A percentile compares a stretch with the other conserved stretches of the same genome.
phyloP scores from a whole-genome alignment of 2,888 invertebrate genomes.

The Drosophila peninsularis region DNA sequence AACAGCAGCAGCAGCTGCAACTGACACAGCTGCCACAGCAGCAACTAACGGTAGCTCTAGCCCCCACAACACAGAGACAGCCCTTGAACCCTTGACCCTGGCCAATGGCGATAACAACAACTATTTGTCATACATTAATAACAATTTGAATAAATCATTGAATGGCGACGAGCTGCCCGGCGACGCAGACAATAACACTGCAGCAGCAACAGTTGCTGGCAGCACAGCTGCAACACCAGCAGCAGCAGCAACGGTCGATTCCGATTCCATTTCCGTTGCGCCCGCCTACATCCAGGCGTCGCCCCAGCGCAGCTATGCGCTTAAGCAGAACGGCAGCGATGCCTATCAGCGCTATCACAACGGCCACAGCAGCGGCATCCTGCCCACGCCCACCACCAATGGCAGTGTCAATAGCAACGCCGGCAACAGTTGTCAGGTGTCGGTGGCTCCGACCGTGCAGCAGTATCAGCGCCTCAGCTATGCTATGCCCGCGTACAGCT shows the following conservation, averaged over 20 bases:
- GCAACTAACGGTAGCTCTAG: conserved; percentile 52
- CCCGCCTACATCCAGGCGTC: conserved; percentile 28
- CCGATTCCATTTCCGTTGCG: conserved; percentile 39
- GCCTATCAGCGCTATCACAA: conserved; percentile 53
- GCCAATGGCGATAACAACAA: conserved; percentile 63
- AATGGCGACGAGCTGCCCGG: conserved; percentile 50
- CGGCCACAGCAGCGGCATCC: conserved; percentile 67
- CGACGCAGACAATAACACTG: conserved; percentile 39
- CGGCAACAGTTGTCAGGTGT: conserved; percentile 38
- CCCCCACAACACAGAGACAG: conserved; percentile 27
- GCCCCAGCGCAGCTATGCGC: conserved; percentile 39
- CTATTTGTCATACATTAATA: conserved; percentile 69
- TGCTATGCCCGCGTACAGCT: conserved; percentile 65
- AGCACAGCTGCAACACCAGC: conserved; percentile 7
- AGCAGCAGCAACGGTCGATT: conserved; percentile 20
- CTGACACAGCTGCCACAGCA: conserved; percentile 42
- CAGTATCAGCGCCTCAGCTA: conserved; percentile 71
- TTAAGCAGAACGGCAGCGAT: conserved; percentile 61
- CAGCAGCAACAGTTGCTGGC: conserved; percentile 20
- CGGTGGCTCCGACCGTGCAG: conserved; percentile 42
- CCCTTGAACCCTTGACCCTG: conserved; percentile 32
- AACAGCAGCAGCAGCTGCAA: conserved; percentile 63
- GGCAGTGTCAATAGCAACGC: conserved; percentile 8
- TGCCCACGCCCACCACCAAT: conserved; percentile 66
- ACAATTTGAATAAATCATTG: conserved; percentile 52